Base-by-base conservation (phyloP, 2,888 invertebrate genomes). In the Proisotoma minuta region DNA sequence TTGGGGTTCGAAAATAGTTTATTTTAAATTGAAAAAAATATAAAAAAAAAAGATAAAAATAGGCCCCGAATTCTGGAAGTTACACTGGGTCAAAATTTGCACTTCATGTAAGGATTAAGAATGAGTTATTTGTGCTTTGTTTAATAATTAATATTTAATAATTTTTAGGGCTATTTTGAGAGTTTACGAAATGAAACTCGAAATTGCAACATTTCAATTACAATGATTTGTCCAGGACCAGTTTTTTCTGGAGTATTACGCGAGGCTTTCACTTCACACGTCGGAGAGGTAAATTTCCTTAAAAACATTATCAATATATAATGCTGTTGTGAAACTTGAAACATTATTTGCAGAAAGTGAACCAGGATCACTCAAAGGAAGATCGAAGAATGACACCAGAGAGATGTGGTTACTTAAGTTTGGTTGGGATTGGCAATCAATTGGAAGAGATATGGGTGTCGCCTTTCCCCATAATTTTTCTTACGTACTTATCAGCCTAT, bases 51-150 rank as follows among this genome's bases (percentile, higher is more conserved):
- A 34, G 8, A 34, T 34, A 24, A n/a, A n/a, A n/a, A n/a, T n/a
- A n/a, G n/a, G 82, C 81, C 12, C 86, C 88, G 0, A 84, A 80
- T 76, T 87, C 87, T 0, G 84, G 81, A 3, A 82, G 84, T 1
- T 89, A 91, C 75, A 84, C 85, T 15, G 90, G 83, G 20, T 81
- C 87, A 1, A 91, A 91, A 77, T 85, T 86, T 78, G 88, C 89
- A 0, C 75, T 91, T 48, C 87, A 89, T 76, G 89, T 87, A 77
- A 78, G 78, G 22, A 20, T 18, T 48, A 20, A 5, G 22, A 10
- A 18, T 8, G 48, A n/a, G n/a, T n/a, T n/a, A n/a, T n/a, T n/a
- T n/a, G n/a, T n/a, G 20, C 18, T 40, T 26, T 48, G 24, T 48
- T 57, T 27, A 5, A 27, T 47, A 48, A 39, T 8, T 47, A 20